phyloP scores from a whole-genome alignment of 2,888 invertebrate species.

The Tenthredo notha region DNA sequence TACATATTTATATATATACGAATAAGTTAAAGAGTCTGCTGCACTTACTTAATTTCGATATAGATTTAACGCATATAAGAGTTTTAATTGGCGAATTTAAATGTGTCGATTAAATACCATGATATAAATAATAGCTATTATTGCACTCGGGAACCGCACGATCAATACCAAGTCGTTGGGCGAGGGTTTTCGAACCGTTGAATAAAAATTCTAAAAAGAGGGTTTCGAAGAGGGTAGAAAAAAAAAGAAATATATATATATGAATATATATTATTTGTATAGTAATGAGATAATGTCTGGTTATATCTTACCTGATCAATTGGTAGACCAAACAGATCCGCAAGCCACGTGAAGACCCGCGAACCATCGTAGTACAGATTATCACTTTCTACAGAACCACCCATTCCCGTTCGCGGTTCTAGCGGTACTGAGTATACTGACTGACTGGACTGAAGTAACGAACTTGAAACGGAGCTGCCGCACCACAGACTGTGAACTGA shows the following conservation, averaged over 20 bases:
- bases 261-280: too few relatives aligned
- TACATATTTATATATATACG: too few relatives aligned
- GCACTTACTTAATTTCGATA: too few relatives aligned
- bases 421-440: slow-evolving; percentile 10
- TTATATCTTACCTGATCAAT: slow-evolving; percentile 88
- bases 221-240: too few relatives aligned
- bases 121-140: neutral
- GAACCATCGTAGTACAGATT: slow-evolving; percentile 86
- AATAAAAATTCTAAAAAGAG: neutral
- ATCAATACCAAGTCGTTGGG: slow-evolving; percentile 5
- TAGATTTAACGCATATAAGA: too few relatives aligned
- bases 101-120: neutral
- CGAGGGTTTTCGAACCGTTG: neutral
- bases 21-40: too few relatives aligned
- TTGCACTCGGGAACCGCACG: neutral
- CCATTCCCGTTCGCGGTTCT: slow-evolving; percentile 33
- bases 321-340: slow-evolving; percentile 85
- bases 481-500: neutral
- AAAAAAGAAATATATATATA: too few relatives aligned
- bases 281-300: neutral
- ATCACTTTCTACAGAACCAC: slow-evolving; percentile 57
- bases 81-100: too few relatives aligned
- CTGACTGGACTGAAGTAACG: neutral
- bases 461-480: slow-evolving; percentile 7
- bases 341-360: slow-evolving; percentile 85